A percentile compares a stretch with the other conserved stretches of the same genome.
These are phyloP conservation scores for Sturnus vulgaris DNA, from an alignment of 2,113 vertebrate genomes.

Conservation along the genomic window DNA sequence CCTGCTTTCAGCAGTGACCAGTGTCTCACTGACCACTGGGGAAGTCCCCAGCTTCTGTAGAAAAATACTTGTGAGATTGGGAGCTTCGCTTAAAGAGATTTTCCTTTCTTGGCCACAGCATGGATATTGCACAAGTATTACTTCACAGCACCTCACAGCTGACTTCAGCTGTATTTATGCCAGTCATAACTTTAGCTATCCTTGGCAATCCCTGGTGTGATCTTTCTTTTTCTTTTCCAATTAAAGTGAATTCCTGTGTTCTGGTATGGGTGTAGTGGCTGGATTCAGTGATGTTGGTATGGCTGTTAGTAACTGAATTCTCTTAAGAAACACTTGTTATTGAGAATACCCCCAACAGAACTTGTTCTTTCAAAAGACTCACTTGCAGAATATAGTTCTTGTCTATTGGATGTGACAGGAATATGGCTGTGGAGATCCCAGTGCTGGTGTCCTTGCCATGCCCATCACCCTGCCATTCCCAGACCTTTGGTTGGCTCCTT, in stretches of 20 bases:
- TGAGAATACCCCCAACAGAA: not conserved
- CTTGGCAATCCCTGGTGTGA: not conserved
- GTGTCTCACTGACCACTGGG: accelerated
- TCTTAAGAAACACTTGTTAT: not conserved
- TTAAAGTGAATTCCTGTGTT: not conserved
- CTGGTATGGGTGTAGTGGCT: not conserved
- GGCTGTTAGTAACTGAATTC: not conserved
- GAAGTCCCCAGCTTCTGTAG: not conserved
- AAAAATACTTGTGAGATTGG: not conserved
- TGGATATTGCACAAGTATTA: not conserved
- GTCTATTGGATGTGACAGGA: not conserved
- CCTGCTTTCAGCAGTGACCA: not conserved
- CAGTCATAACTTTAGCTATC: not conserved
- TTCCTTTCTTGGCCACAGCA: not conserved
- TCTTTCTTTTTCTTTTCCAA: not conserved
- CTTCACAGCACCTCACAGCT: not conserved
- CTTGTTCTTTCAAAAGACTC: not conserved
- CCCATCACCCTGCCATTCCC: not conserved
- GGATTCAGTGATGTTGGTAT: not conserved
- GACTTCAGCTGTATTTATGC: not conserved
- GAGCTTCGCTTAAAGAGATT: not conserved
- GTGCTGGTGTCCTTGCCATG: not conserved
- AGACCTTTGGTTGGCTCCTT: not conserved
- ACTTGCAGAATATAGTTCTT: not conserved
- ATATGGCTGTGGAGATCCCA: not conserved